A percentile compares a stretch with the other conserved stretches of the same genome.
Conservation (phyloP, 2,888 invertebrate genomes). For the Melanophora roralis region DNA sequence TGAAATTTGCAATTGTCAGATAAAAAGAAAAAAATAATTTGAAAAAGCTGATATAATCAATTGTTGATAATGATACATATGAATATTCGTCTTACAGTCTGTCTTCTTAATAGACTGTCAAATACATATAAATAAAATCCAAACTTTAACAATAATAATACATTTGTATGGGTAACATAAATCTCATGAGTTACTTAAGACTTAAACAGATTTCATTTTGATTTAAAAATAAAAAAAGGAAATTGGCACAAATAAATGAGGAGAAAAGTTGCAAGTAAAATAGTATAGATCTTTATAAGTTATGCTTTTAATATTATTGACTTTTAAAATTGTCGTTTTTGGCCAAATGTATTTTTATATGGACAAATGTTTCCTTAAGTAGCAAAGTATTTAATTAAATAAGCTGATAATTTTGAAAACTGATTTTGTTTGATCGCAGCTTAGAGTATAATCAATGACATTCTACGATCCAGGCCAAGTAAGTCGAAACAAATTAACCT, state of each 20-base stretch:
- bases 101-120: constrained; percentile 3
- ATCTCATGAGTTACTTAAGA: neutral
- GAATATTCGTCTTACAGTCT: neutral
- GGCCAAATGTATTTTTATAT: too few species aligned
- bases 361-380: too few species aligned
- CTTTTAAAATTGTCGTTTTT: neutral
- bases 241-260: neutral
- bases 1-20: constrained; percentile 31
- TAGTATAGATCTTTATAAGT: constrained; percentile 2
- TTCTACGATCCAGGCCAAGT: too few species aligned
- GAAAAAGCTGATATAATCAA: neutral
- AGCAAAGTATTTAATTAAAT: too few species aligned
- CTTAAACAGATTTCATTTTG: constrained; percentile 20
- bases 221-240: neutral
- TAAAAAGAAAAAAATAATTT: constrained; percentile 21
- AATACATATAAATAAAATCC: neutral
- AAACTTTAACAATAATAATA: neutral
- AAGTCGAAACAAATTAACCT: too few species aligned
- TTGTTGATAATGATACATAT: constrained; percentile 26
- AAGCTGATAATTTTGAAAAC: too few species aligned
- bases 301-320: too few species aligned
- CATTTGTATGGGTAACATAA: neutral
- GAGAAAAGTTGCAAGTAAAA: neutral
- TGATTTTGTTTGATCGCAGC: too few species aligned
- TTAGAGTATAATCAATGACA: too few species aligned